Evolutionary conservation across 2,888 invertebrate species (phyloP).

Genomic region (Spisula solida): DNA sequence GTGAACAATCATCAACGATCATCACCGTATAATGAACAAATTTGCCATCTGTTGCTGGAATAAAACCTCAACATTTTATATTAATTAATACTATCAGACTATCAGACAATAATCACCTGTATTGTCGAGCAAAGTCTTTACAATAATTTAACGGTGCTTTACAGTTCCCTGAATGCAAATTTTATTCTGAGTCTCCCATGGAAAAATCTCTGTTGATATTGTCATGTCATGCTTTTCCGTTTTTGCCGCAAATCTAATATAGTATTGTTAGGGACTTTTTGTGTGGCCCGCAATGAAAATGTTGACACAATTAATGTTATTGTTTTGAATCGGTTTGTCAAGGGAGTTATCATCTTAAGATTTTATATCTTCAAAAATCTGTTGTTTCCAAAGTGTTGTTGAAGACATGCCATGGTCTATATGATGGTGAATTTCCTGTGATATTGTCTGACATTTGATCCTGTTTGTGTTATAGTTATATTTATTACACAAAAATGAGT

Average conservation of each 20-base stretch:
- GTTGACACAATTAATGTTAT: background rate
- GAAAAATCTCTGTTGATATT: background rate
- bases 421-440: too few species aligned
- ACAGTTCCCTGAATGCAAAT: slow-evolving; percentile 2
- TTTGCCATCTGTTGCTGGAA: slow-evolving; percentile 66
- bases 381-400: too few species aligned
- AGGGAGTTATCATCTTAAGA: background rate
- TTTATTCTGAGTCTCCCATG: background rate
- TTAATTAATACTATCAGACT: slow-evolving; percentile 16
- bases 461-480: too few species aligned
- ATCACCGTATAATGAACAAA: slow-evolving; percentile 47
- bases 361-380: too few species aligned
- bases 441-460: too few species aligned
- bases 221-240: background rate
- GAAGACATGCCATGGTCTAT: too few species aligned
- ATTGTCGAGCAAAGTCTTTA: background rate
- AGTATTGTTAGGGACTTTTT: background rate
- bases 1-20: background rate
- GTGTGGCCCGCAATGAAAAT: background rate
- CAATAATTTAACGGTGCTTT: background rate
- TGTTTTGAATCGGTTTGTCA: background rate
- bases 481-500: too few species aligned
- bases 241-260: background rate
- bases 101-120: slow-evolving; percentile 22
- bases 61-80: slow-evolving; percentile 11